Base-by-base conservation (phyloP, 2,113 vertebrate species). In the Embiotoca jacksoni region DNA sequence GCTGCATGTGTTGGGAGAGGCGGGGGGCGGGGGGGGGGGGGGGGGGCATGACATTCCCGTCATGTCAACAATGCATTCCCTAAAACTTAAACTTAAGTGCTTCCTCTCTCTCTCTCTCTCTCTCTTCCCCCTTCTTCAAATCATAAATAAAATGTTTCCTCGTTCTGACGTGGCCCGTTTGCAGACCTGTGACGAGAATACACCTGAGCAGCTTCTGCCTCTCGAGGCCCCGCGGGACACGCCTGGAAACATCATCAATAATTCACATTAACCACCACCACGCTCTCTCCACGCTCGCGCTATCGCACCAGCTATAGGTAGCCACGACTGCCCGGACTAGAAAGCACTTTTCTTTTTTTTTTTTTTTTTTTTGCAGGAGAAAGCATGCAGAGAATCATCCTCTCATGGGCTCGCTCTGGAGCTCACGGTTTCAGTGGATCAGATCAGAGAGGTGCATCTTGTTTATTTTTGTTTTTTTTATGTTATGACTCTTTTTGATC, bases 241-340 rank as follows among this genome's bases (percentile, higher is more conserved):
- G 55, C 39, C 50, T 74, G 75, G 84, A 85, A 80, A 72, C 70
- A 47, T 1, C 16, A 62, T 87, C 44, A 89, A 87, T 83, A 81
- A 85, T 87, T 87, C 8, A 85, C 76, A 72, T 50, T 9, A 50
- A 66, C 67, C 1, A 52, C 47, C 52, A 61, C 72, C 63, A 61
- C 49, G 37, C 63, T 63, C 33, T 13, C 70, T 69, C 36, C 11
- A 3, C 47, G 30, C 66, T 66, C 3, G 0, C 47, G 23, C 52
- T 39, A 47, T 35, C 36, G n/a, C 11, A n/a, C 33, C 50, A 62
- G 56, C 64, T 78, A 39, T 33, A 65, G 23, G 49, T 4, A 0
- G 52, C 39, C 36, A 57, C 74, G 71, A 44, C 33, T 75, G 62
- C 30, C 16, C 0, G 0, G 6, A 50, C 57, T 7, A 49, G 54